Base-by-base conservation (phyloP, 2,797 vertebrate genomes). In the Bradypodion pumilum region DNA sequence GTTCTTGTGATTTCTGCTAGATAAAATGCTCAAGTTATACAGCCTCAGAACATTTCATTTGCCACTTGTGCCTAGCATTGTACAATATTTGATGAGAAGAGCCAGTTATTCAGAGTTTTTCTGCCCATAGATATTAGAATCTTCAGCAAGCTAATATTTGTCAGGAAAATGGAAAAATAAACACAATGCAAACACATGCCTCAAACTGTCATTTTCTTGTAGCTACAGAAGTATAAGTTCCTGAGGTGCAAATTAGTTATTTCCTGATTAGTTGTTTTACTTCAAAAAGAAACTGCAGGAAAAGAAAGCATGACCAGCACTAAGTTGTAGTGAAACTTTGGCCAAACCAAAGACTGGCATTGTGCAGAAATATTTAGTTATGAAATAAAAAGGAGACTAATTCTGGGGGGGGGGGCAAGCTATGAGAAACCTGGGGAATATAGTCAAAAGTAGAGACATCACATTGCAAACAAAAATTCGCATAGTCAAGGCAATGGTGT, bases 181-280 rank as follows among this genome's bases (percentile, higher is more conserved):
- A 83, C 25, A 49, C 25, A 49, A 46, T 65, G 52, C 49, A 66
- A 59, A 74, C 21, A 74, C 69, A 74, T 56, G 23, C 7, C 29
- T 32, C 1, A 44, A 49, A 42, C n/a, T 52, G 4, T 42, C n/a
- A 35, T 59, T 82, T 42, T 63, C 32, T 7, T 4, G 29, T 16
- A 80, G 72, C 62, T 68, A 70, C 6, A 4, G 8, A n/a, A 42
- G 35, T 9, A 65, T 15, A 13, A 59, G n/a, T 5, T 60, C n/a
- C 46, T 25, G 52, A 80, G 52, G 52, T 59, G 40, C 29, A 66
- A 59, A 80, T 85, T 80, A 74, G 77, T 52, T 62, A 56, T 69
- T 75, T 80, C 29, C 19, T 68, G 42, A 12, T 74, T n/a, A 76
- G 46, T 63, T 80, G 65, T 27, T 75, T 75, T 35, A 59, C 40